A percentile compares a stretch with the other conserved stretches of the same genome.
Conservation (phyloP, 2,888 invertebrate species). For the Rosalia funebris region DNA sequence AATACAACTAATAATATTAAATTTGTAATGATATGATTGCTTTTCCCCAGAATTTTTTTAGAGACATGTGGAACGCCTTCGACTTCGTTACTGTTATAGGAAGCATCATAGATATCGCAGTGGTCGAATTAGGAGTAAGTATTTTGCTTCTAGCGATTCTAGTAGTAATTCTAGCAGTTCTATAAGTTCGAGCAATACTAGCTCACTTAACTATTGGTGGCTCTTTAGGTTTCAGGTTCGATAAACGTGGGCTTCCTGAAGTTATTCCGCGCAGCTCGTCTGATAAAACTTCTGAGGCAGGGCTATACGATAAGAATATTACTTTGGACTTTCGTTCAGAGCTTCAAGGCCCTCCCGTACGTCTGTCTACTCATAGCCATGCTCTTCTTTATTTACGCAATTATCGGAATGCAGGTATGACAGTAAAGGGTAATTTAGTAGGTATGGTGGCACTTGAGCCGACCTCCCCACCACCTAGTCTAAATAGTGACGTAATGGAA, state of each 20-base stretch:
- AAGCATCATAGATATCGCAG: conserved; percentile 98
- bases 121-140: conserved; percentile 98
- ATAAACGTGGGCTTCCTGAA: conserved; percentile 99
- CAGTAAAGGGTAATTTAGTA: no score
- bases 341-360: conserved; percentile 99
- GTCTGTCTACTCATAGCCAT: conserved; percentile 99
- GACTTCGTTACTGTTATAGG: conserved; percentile 99
- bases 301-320: conserved; percentile 99
- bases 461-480: no score
- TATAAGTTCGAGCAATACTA: neutral
- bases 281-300: conserved; percentile 98
- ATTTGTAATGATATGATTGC: neutral
- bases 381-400: conserved; percentile 99
- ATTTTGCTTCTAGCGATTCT: conserved; percentile 49
- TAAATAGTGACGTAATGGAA: no score
- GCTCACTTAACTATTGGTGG: neutral
- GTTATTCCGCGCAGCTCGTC: conserved; percentile 98
- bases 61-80: conserved; percentile 99
- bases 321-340: conserved; percentile 99
- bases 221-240: neutral
- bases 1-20: conserved; percentile 33
- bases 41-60: conserved; percentile 95
- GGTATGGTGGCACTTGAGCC: neutral
- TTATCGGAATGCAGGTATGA: conserved; percentile 98
- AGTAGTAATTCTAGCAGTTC: conserved; percentile 43